Base-by-base conservation (phyloP, 2,797 vertebrate species). In the Enteromius anoplus region DNA sequence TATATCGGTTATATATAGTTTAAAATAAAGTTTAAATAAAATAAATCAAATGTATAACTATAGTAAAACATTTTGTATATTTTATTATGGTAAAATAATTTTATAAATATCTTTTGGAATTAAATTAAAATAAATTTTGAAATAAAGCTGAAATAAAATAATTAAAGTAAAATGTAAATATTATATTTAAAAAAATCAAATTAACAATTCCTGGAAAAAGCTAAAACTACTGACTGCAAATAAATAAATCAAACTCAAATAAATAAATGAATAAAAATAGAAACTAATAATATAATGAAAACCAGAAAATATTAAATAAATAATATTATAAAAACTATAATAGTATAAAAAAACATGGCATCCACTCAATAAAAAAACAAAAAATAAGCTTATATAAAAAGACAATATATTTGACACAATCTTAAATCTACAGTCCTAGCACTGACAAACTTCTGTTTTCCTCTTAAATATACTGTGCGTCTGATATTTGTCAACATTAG, bases 401-500 rank as follows among this genome's bases (percentile, higher is more conserved):
- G 5, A 53, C 5, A 3, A 10, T n/a, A 51, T 58, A 53, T 75
- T 23, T 58, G 21, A 40, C 1, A 34, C 49, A 37, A 58, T 58
- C 32, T 8, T 11, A 40, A 42, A 69, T 9, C 6, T 26, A 45
- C 5, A 12, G 15, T 17, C 32, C 58, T 8, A 45, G 47, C 53
- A 60, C 53, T 60, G 40, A 77, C 40, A 77, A 47, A 45, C 75
- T 14, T 77, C 58, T 51, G 14, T 40, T 29, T 21, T 69, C 2
- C 79, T 76, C 53, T 73, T 4, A 65, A 37, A 66, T 23, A 64
- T 19, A 77, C 53, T 26, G 55, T 21, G 49, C 19, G 0, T 64
- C 45, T 70, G 64, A 40, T 42, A 60, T 83, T 72, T 69, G 29
- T n/a, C 49, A 75, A 64, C 65, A 84, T 49, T 83, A 75, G 82